Base-by-base conservation (phyloP, 2,888 invertebrate genomes). In the Antheraea yamamai region DNA sequence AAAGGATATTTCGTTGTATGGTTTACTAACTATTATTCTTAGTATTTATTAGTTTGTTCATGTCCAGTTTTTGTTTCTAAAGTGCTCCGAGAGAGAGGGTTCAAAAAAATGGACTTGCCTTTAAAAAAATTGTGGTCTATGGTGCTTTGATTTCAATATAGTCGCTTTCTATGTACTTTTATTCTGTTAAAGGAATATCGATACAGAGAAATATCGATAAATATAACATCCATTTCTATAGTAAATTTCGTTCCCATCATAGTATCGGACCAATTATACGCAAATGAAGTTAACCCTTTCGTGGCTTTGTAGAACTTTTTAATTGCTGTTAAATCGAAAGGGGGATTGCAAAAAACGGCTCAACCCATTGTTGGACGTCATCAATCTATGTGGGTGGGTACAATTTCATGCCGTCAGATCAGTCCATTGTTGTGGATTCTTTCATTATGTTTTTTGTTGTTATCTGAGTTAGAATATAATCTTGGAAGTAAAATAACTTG, bases 321-420 rank as follows among this genome's bases (percentile, higher is more conserved):
- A 94, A 94, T 94, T 94, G 93, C 90, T 89, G 92, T 91, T 92
- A 93, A 94, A 93, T 93, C 91, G 91, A 90, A 90, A 90, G 3
- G 88, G 91, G 91, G 91, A 89, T 88, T 87, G 82, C 85, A 86
- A 89, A 86, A 92, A 91, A 85, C 86, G 84, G 86, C 80, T 83
- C 77, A 83, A 80, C 78, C 86, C 83, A 88, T 91, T 92, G 91
- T 92, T 84, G 87, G 79, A 82, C 85, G 87, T 87, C 92, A 92
- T 92, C 90, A 92, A 92, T 93, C 92, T 91, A 89, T 91, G 90
- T 91, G 90, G 92, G 92, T 88, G 92, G 91, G 87, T 89, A 81
- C 79, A 81, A 86, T 90, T 90, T 88, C 88, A 89, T 84, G 85
- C 84, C 82, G 76, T 85, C 84, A 79, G 70, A 70, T 70, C 70